phyloP scores from a whole-genome alignment of 2,888 invertebrate species.

The Cephus pulcher region DNA sequence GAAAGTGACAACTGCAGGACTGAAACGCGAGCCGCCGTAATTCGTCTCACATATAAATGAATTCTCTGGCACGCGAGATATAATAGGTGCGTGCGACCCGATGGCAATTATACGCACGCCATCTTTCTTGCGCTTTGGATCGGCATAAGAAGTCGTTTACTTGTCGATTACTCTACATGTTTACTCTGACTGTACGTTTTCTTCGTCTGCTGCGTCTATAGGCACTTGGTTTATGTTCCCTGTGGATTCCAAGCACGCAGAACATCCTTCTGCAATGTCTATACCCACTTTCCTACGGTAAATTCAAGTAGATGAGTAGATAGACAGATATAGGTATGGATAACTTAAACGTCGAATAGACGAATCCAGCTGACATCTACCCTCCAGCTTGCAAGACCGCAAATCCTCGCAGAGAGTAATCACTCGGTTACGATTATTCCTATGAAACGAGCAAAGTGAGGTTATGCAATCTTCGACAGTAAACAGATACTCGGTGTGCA shows the following conservation, averaged over 20 bases:
- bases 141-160: neutral
- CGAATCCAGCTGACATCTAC: neutral
- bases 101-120: neutral
- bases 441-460: slow-evolving; percentile 21
- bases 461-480: slow-evolving; percentile 17
- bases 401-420: neutral
- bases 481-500: neutral
- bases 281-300: neutral
- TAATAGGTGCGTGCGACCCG: neutral
- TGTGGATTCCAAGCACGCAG: neutral
- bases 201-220: neutral
- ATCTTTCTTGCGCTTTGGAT: neutral
- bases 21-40: neutral
- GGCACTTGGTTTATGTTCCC: neutral
- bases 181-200: neutral
- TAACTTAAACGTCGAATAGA: neutral
- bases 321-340: neutral
- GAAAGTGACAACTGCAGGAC: neutral
- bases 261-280: neutral
- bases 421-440: neutral
- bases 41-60: neutral
- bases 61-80: neutral
- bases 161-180: neutral
- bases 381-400: neutral
- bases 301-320: neutral